Conservation (phyloP, 2,797 vertebrate species). For the Rachycentron canadum region DNA sequence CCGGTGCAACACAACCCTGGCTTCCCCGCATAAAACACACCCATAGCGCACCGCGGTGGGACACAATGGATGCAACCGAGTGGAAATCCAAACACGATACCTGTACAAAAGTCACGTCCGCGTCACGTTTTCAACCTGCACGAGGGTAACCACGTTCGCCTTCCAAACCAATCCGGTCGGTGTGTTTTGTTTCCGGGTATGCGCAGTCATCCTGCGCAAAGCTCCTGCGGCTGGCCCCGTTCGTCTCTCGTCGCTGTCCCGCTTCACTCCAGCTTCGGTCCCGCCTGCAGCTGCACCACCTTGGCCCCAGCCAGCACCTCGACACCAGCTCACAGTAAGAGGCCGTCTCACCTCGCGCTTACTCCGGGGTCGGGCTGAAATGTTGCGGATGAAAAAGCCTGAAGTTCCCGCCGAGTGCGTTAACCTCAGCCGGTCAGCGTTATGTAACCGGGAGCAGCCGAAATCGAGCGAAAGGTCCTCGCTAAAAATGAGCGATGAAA, state of each 20-base stretch:
- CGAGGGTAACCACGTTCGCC: fast-evolving
- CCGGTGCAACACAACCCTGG: too few species aligned
- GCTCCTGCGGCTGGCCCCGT: fast-evolving
- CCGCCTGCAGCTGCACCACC: not conserved
- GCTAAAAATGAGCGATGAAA: not conserved
- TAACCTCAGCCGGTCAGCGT: not conserved
- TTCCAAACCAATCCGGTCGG: conserved; percentile 2
- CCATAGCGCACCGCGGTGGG: not conserved
- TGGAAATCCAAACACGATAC: not conserved
- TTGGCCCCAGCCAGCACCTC: not conserved
- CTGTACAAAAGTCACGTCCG: not conserved
- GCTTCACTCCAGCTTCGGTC: fast-evolving
- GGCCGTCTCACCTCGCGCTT: too few species aligned
- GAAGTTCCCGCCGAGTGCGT: too few species aligned
- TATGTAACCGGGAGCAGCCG: not conserved
- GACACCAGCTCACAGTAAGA: fast-evolving
- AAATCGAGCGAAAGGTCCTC: not conserved
- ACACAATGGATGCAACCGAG: not conserved
- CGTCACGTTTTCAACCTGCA: fast-evolving
- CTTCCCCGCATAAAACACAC: not conserved
- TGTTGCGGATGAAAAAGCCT: too few species aligned
- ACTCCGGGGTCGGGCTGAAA: too few species aligned
- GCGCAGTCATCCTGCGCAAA: conserved; percentile 37
- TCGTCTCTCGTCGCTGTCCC: not conserved
- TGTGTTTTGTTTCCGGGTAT: conserved; percentile 51